These are phyloP conservation scores for Heliconius himera DNA, from an alignment of 1,140 invertebrate genomes.

Conservation along the genomic window DNA sequence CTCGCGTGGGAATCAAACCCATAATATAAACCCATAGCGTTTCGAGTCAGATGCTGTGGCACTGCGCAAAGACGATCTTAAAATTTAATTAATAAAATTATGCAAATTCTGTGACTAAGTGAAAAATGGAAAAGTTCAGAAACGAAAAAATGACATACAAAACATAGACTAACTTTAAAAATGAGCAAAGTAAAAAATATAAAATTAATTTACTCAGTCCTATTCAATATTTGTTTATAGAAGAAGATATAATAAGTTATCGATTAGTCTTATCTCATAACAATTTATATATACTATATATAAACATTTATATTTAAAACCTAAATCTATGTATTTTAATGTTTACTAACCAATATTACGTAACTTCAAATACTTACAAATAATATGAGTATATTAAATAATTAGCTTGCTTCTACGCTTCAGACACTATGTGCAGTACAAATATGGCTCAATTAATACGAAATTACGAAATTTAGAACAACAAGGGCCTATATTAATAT, in stretches of 20 bases:
- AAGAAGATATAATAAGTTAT: neutral
- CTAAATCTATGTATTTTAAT: neutral
- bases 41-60: too few relatives aligned
- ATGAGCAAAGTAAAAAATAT: too few relatives aligned
- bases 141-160: too few relatives aligned
- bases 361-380: neutral
- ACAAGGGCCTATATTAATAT: neutral
- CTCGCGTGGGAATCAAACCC: too few relatives aligned
- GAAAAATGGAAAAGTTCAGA: too few relatives aligned
- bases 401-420: neutral
- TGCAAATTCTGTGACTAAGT: too few relatives aligned
- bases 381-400: neutral
- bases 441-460: neutral
- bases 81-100: too few relatives aligned
- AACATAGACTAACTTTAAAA: too few relatives aligned
- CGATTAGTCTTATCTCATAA: neutral
- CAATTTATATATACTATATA: neutral
- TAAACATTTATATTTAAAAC: neutral
- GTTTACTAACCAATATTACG: neutral
- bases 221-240: neutral
- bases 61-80: too few relatives aligned
- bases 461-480: neutral
- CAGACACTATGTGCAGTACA: neutral
- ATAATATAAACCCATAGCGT: too few relatives aligned
- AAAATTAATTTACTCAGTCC: too few relatives aligned